Evolutionary conservation across 1,140 invertebrate species (phyloP), one percentile per base, ranked within the genome.

Genomic region (Tyrophagus putrescentiae): DNA sequence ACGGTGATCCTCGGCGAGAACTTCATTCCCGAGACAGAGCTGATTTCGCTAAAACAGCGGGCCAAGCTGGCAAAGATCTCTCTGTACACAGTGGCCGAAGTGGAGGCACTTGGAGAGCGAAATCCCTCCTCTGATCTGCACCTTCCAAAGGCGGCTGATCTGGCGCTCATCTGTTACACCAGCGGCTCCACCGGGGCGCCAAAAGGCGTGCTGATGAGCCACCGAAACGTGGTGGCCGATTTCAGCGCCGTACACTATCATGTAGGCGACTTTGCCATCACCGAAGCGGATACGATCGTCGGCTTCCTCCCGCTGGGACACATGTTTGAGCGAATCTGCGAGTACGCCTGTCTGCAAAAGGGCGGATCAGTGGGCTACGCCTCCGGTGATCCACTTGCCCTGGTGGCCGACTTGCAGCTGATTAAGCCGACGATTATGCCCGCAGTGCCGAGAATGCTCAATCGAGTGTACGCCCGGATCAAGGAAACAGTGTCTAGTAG

Each of bases 361-460:
- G 95, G 93, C 28, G 82, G 93, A n/a, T 79, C 84, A 4, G 93
- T 98, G 70, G 95, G 94, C 6, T 98, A 98, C 73, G 95, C 91
- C 1, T 91, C 73, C 62, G 80, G 95, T 6, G 95, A 98, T 73
- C 87, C 90, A 4, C 82, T 84, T 21, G 82, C 93, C 0, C 73
- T 98, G 25, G 79, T 70, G 80, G 68, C 95, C 95, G 16, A 96
- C 93, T 93, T 64, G 84, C 98, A 74, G 91, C 92, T 4, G 81
- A 87, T 54, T 4, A 70, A 70, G 60, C 77, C 77, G 1, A 77
- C 75, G 11, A 59, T 76, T 7, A 89, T 92, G 72, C 87, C 90
- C 32, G 87, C 90, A 18, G 92, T 97, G 48, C 93, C 93, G 0
- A 76, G 92, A 60, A 75, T 98, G 1, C 76, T 98, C 11, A 97